A percentile compares a stretch with the other conserved stretches of the same genome.
These are phyloP conservation scores for Cyanistes caeruleus DNA, from an alignment of 2,113 vertebrate genomes.

Conservation along the genomic window DNA sequence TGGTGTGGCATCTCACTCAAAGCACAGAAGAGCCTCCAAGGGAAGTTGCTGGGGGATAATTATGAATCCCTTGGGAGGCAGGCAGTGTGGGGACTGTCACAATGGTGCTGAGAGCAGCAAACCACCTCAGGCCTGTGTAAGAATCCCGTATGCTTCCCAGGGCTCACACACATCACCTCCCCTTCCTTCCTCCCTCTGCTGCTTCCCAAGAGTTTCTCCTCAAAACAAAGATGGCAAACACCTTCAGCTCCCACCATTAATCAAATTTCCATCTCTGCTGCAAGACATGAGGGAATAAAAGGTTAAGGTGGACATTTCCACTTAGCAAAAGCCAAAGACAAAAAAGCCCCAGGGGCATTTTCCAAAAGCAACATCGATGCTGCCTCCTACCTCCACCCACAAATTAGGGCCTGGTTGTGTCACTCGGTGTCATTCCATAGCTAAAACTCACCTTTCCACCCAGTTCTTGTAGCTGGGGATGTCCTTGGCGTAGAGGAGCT, in stretches of 20 bases:
- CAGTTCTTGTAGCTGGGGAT: constrained; percentile 99
- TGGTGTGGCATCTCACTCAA: not conserved
- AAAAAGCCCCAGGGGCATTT: not conserved
- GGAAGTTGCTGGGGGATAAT: not conserved
- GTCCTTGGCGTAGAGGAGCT: constrained; percentile 99
- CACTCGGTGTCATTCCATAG: not conserved
- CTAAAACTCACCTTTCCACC: constrained; percentile 92
- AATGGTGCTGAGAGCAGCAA: not conserved
- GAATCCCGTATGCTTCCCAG: rapidly evolving
- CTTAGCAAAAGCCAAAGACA: not conserved
- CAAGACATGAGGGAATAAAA: not conserved
- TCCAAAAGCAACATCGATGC: not conserved
- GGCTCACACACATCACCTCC: not conserved
- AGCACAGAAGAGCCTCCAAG: not conserved
- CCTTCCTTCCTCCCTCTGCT: not conserved
- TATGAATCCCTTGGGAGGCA: not conserved
- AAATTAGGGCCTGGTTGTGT: not conserved
- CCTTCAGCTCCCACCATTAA: not conserved
- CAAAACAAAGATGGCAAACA: not conserved
- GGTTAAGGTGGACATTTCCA: not conserved
- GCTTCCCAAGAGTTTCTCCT: not conserved
- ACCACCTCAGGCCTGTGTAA: not conserved
- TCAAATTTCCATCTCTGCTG: not conserved
- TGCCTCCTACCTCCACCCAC: not conserved
- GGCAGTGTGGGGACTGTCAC: not conserved